Evolutionary conservation across 2,888 invertebrate genomes (phyloP), one percentile per base, ranked within the genome.

Genomic region (Anthophora plumipes): DNA sequence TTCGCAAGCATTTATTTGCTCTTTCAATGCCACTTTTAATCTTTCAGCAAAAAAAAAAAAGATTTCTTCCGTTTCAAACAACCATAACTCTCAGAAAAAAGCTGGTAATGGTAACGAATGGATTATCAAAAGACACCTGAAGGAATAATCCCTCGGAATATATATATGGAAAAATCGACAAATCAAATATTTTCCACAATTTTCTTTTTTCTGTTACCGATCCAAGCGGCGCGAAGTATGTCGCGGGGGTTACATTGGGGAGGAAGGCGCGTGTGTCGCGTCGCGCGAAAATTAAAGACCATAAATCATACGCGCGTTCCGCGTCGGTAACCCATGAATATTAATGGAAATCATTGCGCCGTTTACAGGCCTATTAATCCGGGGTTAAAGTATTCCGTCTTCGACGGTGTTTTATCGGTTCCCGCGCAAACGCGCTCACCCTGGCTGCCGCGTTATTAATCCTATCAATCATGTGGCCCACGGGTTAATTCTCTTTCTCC

Each of bases 331-430:
- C 39, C 82, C 85, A 92, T 93, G 92, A 93, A 93, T 93, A 93
- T 92, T 93, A 92, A 93, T 92, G 91, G 89, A 66, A 92, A 92
- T 92, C 92, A 92, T 92, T 90, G 90, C 90, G 85, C 87, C 91
- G 90, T 92, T 93, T 91, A 92, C 90, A 90, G 90, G 88, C 90
- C 92, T 92, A 92, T 92, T 93, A 93, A 93, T 92, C 90, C 92
- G 84, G 83, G 88, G 89, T 80, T 90, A 89, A 92, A 91, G 91
- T 92, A 91, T 91, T 91, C 91, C 87, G 85, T 91, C 90, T 90
- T 90, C 87, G 88, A 87, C 89, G 89, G 87, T 90, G 89, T 91
- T 92, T 92, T 91, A 91, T 92, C 92, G 89, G 76, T 43, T 48
- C 31, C 31, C 78, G 83, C 76, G 80, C 68, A 43, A 50, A 8